Percentiles rank a stretch among this genome's conserved stretches.
These are phyloP conservation scores for Melanotaenia trifasciata DNA, from an alignment of 2,797 vertebrate genomes.

Conservation along the genomic window DNA sequence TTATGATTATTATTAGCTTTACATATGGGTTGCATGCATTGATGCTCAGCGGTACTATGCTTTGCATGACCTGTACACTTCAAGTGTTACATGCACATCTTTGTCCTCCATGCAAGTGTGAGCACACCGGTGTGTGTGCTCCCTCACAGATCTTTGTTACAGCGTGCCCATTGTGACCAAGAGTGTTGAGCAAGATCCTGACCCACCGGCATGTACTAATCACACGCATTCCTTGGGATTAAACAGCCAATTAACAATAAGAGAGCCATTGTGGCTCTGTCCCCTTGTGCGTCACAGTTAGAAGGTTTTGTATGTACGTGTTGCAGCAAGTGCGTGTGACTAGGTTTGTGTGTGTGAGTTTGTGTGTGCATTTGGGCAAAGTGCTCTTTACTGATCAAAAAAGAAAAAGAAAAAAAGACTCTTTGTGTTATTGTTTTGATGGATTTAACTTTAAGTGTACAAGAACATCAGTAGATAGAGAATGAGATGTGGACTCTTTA, in stretches of 20 bases:
- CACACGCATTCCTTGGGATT: slow-evolving; percentile 86
- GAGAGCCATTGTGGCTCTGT: slow-evolving; percentile 82
- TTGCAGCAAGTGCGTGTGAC: slow-evolving; percentile 12
- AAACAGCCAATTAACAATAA: slow-evolving; percentile 86
- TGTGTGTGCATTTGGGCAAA: slow-evolving; percentile 32
- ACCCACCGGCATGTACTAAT: slow-evolving; percentile 78
- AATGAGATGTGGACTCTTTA: background rate
- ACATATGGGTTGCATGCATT: background rate
- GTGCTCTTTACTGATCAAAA: slow-evolving; percentile 34
- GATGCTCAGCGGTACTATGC: slow-evolving; percentile 30
- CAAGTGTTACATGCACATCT: slow-evolving; percentile 39
- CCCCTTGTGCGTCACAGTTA: slow-evolving; percentile 79
- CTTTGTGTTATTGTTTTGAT: slow-evolving; percentile 16
- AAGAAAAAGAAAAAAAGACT: slow-evolving; percentile 15
- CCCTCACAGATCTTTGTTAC: slow-evolving; percentile 70
- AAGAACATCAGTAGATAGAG: background rate
- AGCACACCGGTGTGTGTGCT: slow-evolving; percentile 22
- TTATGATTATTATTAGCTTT: background rate
- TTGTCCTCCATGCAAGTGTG: slow-evolving; percentile 27
- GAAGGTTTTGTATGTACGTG: slow-evolving; percentile 66
- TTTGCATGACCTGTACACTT: slow-evolving; percentile 16
- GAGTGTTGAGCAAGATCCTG: slow-evolving; percentile 82
- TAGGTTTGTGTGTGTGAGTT: slow-evolving; percentile 6
- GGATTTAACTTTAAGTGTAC: slow-evolving; percentile 7
- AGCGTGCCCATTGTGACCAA: slow-evolving; percentile 77